Conservation (phyloP, 2,888 invertebrate species). For the Rotaria sp. region DNA sequence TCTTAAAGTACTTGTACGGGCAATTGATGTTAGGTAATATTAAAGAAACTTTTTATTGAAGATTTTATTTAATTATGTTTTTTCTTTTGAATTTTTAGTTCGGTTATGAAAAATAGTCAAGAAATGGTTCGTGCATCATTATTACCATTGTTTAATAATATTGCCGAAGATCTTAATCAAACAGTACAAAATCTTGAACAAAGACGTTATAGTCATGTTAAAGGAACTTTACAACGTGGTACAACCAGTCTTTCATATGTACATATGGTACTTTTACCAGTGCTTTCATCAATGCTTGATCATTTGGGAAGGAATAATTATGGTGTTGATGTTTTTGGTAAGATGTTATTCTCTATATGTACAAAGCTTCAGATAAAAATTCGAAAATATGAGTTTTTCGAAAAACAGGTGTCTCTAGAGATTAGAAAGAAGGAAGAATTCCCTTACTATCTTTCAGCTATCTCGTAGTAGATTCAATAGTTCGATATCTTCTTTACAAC, state of each 20-base stretch:
- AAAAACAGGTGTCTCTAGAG: too few species aligned
- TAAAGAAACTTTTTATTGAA: not conserved
- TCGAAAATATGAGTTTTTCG: too few species aligned
- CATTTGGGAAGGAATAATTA: slow-evolving; percentile 93
- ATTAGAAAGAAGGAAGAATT: too few species aligned
- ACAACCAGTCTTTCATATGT: slow-evolving; percentile 88
- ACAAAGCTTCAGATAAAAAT: too few species aligned
- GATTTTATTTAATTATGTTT: not conserved
- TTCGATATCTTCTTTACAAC: too few species aligned
- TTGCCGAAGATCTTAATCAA: slow-evolving; percentile 90
- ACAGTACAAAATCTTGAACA: slow-evolving; percentile 84
- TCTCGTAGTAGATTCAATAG: too few species aligned
- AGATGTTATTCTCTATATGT: slow-evolving; percentile 53
- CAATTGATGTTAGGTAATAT: slow-evolving; percentile 70
- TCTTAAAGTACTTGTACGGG: slow-evolving; percentile 92
- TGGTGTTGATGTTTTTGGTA: slow-evolving; percentile 82
- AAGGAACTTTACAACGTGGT: slow-evolving; percentile 84
- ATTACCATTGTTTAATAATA: slow-evolving; percentile 96
- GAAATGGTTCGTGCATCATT: slow-evolving; percentile 96
- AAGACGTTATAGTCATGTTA: slow-evolving; percentile 74
- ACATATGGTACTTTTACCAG: slow-evolving; percentile 84
- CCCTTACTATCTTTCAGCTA: too few species aligned
- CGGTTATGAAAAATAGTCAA: slow-evolving; percentile 82
- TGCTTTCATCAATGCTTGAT: slow-evolving; percentile 89
- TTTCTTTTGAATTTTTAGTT: slow-evolving; percentile 56